Base-by-base conservation (phyloP, 2,888 invertebrate genomes). In the Lithophane socia region DNA sequence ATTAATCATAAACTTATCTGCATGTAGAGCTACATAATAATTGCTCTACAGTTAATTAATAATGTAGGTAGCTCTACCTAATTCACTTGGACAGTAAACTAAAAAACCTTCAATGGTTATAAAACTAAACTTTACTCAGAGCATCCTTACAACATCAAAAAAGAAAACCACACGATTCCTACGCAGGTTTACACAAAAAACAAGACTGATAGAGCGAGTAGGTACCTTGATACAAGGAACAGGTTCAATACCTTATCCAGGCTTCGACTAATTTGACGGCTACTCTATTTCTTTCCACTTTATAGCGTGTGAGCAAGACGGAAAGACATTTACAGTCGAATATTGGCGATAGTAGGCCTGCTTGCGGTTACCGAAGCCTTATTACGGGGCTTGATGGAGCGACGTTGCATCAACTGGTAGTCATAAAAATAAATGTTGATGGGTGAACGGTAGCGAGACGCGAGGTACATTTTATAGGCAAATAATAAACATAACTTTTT, bases 341-440 rank as follows among this genome's bases (percentile, higher is more conserved):
- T 88, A 89, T 83, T 84, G 79, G 84, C 82, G 76, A 75, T 87
- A 81, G 77, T 68, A 69, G 67, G 79, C 84, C 77, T 80, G 84
- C 86, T 92, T 95, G 96, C 91, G 95, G 96, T 95, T 90, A 89
- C 89, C 86, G 94, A 95, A 95, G 94, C 94, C 94, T 91, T 94
- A 94, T 88, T 90, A 86, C 70, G 77, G 74, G 42, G 58, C 73
- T 73, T 73, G 80, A 75, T 73, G 69, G 80, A 79, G 72, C 72
- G 54, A 75, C 80, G 73, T 80, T 80, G 76, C 79, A 79, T 68
- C 76, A 74, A 71, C 73, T 68, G 64, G 79, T 61, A 75, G 54
- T 56, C 73, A 65, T 83, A 77, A 87, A 86, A 87, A 86, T 85
- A 77, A 86, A 85, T 86, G 86, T 77, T 85, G 83, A 75, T 82